Conservation (phyloP, 2,797 vertebrate species). For the Pangasius sanitwongsei region DNA sequence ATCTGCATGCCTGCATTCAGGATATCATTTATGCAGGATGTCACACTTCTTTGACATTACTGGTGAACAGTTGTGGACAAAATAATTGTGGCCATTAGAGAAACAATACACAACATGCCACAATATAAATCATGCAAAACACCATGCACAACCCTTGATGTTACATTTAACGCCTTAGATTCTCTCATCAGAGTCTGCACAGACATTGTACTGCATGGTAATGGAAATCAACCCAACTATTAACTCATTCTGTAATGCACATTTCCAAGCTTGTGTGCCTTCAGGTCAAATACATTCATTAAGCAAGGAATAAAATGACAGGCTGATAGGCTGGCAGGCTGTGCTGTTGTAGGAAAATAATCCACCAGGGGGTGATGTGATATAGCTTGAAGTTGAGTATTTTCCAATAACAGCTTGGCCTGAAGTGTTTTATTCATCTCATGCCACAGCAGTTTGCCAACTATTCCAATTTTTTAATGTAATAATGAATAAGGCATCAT, state of each 20-base stretch:
- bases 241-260: not conserved
- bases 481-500: not conserved
- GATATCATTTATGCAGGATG: not conserved
- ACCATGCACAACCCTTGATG: not conserved
- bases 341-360: constrained; percentile 20
- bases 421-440: not conserved
- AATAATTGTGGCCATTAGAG: not conserved
- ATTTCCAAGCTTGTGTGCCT: constrained; percentile 13
- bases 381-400: not conserved
- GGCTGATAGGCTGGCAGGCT: too few species aligned
- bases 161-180: not conserved
- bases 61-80: not conserved
- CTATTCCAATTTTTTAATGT: not conserved
- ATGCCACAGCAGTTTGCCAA: not conserved
- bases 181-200: not conserved
- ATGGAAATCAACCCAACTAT: not conserved
- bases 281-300: constrained; percentile 15
- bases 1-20: not conserved
- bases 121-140: not conserved
- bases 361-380: constrained; percentile 10
- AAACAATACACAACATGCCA: not conserved
- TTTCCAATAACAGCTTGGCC: not conserved
- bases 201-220: not conserved
- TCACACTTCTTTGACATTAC: not conserved
- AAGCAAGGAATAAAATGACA: not conserved